Percentiles rank a stretch among this genome's conserved stretches.
Evolutionary conservation across 30 jellyfish, hydroid and myxozoan genomes (phyloP).

Genomic region (Chrysaora quinquecirrha): DNA sequence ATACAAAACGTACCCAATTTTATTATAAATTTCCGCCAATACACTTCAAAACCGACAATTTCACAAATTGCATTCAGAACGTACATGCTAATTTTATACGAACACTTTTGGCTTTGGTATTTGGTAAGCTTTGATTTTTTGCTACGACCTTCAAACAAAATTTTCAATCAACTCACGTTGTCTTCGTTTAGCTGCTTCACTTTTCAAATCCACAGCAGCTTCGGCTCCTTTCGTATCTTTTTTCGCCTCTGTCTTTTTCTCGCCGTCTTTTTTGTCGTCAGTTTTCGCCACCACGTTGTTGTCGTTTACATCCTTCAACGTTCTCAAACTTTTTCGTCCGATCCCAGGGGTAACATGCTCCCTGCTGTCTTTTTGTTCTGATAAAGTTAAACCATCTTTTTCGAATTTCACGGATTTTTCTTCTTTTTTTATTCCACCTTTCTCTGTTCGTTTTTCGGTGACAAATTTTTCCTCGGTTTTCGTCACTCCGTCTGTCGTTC

Average conservation of each 20-base stretch:
- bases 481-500: constrained; percentile 51
- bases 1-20: too few relatives aligned
- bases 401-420: constrained; percentile 18
- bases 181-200: constrained; percentile 71
- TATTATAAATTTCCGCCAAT: too few relatives aligned
- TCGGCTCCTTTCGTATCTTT: constrained; percentile 55
- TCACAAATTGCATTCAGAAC: too few relatives aligned
- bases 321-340: constrained; percentile 15
- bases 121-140: too few relatives aligned
- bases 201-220: constrained; percentile 73
- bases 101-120: too few relatives aligned
- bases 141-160: too few relatives aligned
- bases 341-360: constrained; percentile 38
- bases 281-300: constrained; percentile 36
- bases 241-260: constrained; percentile 21
- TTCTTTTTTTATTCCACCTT: constrained; percentile 38
- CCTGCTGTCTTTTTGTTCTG: constrained; percentile 23
- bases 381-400: constrained; percentile 40
- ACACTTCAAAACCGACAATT: too few relatives aligned
- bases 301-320: constrained; percentile 45
- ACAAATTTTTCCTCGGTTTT: constrained; percentile 34
- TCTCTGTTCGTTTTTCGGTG: constrained; percentile 18
- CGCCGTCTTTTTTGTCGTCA: constrained; percentile 21
- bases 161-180: constrained; percentile 50
- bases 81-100: too few relatives aligned